A percentile compares a stretch with the other conserved stretches of the same genome.
phyloP scores from a whole-genome alignment of 1,140 invertebrate species.

The Pseudoatta argentina region DNA sequence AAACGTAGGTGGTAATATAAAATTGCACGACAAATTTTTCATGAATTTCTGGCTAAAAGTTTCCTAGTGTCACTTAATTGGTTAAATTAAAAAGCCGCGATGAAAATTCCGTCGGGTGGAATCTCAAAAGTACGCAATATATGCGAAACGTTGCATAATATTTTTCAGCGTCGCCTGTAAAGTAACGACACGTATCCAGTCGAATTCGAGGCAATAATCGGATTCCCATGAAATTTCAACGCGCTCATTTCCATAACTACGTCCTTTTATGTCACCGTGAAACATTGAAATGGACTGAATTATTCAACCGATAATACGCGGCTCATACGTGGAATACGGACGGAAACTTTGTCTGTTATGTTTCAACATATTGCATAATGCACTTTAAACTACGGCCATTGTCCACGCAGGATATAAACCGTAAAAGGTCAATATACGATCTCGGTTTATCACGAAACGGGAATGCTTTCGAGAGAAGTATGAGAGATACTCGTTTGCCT shows the following conservation, averaged over 20 bases:
- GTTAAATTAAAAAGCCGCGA: conserved; percentile 45
- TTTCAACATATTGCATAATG: conserved; percentile 64
- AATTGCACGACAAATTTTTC: conserved; percentile 29
- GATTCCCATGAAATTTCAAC: conserved; percentile 59
- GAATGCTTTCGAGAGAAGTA: conserved; percentile 16
- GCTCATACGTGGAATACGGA: conserved; percentile 41
- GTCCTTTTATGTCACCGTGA: conserved; percentile 39
- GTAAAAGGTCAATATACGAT: conserved; percentile 65
- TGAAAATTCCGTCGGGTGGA: conserved; percentile 50
- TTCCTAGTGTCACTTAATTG: conserved; percentile 41
- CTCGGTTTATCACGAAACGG: conserved; percentile 42
- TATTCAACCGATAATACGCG: conserved; percentile 48
- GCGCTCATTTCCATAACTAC: conserved; percentile 64
- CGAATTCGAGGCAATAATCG: conserved; percentile 53
- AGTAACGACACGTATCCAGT: conserved; percentile 45
- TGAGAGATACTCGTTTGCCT: conserved; percentile 2
- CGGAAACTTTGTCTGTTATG: conserved; percentile 58
- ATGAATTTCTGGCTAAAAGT: conserved; percentile 12
- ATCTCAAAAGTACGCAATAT: conserved; percentile 51
- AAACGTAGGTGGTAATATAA: background rate
- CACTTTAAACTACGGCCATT: conserved; percentile 43
- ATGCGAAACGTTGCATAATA: conserved; percentile 54
- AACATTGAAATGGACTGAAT: conserved; percentile 55
- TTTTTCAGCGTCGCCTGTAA: conserved; percentile 28
- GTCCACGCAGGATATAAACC: conserved; percentile 58